These are phyloP conservation scores for Proteles cristata DNA, from an alignment of 2,113 vertebrate species.

Conservation along the genomic window DNA sequence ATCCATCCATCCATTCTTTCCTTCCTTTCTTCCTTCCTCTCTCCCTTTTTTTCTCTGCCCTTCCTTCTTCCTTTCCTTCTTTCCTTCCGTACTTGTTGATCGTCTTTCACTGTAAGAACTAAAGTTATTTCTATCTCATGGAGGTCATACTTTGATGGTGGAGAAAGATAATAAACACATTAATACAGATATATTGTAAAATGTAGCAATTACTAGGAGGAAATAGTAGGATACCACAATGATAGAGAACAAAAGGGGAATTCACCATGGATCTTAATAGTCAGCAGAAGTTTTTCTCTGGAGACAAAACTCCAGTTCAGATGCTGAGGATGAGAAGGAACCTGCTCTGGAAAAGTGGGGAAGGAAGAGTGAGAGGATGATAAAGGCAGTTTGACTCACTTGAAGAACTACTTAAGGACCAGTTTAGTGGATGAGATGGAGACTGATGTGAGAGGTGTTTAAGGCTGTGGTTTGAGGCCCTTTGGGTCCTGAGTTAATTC, in stretches of 20 bases:
- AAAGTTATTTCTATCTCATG: background rate
- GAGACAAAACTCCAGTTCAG: background rate
- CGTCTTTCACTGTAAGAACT: background rate
- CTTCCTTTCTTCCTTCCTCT: background rate
- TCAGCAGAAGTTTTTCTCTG: background rate
- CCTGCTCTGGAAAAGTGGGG: background rate
- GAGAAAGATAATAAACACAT: background rate
- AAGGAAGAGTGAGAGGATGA: background rate
- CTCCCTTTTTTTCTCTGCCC: background rate
- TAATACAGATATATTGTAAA: background rate
- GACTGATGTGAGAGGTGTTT: background rate
- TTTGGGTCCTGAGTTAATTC: background rate
- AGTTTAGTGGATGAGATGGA: background rate
- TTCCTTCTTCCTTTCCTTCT: background rate
- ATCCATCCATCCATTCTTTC: background rate
- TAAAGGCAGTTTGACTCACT: background rate
- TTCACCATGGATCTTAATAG: fast-evolving
- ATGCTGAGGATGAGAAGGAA: background rate
- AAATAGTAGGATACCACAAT: background rate
- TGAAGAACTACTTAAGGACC: background rate
- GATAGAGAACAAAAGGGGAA: background rate
- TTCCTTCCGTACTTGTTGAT: background rate
- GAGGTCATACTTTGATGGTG: background rate
- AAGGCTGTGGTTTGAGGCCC: background rate
- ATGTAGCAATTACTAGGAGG: background rate